Evolutionary conservation across 2,797 vertebrate species (phyloP).

Genomic region (Halcyon smyrnensis): DNA sequence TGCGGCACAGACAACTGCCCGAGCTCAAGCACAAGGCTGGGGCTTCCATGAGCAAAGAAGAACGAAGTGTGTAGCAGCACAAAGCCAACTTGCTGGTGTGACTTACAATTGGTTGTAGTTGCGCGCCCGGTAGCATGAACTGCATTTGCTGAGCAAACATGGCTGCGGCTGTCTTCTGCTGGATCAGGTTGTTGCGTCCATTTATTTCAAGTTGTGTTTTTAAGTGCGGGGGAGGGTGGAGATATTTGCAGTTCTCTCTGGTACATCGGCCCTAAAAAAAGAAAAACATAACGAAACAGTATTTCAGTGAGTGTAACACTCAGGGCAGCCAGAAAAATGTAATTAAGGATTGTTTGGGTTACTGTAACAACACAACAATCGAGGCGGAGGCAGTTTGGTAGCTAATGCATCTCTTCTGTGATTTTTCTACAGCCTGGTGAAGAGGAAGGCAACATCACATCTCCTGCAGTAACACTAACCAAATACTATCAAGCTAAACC

Average conservation of each 20-base stretch:
- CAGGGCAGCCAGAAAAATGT: background rate
- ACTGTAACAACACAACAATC: background rate
- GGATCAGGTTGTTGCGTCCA: slow-evolving; percentile 97
- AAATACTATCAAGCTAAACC: background rate
- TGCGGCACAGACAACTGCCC: accelerated
- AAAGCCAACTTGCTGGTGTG: accelerated
- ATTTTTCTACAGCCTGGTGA: background rate
- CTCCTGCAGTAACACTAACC: background rate
- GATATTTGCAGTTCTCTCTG: slow-evolving; percentile 98
- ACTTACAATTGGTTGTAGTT: slow-evolving; percentile 95
- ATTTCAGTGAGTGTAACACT: background rate
- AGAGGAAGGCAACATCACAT: background rate
- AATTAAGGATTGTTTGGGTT: slow-evolving; percentile 25
- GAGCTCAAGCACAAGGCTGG: background rate
- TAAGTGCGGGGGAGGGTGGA: slow-evolving; percentile 96
- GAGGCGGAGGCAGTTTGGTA: background rate
- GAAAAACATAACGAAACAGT: slow-evolving; percentile 17
- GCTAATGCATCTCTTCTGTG: background rate
- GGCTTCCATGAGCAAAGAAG: accelerated
- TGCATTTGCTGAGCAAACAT: slow-evolving; percentile 99
- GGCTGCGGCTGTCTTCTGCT: slow-evolving; percentile 94
- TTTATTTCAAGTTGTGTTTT: slow-evolving; percentile 98
- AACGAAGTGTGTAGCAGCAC: accelerated
- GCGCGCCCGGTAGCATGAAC: slow-evolving; percentile 93
- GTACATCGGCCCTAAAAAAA: slow-evolving; percentile 90